A percentile compares a stretch with the other conserved stretches of the same genome.
These are phyloP conservation scores for Abscondita cerata DNA, from an alignment of 2,888 invertebrate species.

Conservation along the genomic window DNA sequence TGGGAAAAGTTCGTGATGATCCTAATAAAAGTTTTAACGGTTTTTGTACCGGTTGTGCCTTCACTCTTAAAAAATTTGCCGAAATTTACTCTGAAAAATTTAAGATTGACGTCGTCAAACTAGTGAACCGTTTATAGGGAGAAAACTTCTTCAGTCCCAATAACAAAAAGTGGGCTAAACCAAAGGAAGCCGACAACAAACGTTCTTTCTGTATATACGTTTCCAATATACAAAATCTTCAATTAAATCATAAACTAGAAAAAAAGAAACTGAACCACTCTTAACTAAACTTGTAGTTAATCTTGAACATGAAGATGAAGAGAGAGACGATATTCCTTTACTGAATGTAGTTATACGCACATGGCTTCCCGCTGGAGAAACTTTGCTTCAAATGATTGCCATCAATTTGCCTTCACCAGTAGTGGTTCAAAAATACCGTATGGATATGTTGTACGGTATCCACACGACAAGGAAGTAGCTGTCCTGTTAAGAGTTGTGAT, in stretches of 20 bases:
- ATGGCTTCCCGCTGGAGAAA: constrained; percentile 99
- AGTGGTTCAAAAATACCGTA: constrained; percentile 98
- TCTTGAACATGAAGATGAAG: constrained; percentile 93
- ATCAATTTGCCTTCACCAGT: constrained; percentile 99
- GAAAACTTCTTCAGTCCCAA: constrained; percentile 98
- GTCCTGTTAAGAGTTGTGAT: constrained; percentile 90
- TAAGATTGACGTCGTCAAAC: constrained; percentile 94
- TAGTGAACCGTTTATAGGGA: constrained; percentile 98
- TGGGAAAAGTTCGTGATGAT: constrained; percentile 98
- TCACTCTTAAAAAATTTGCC: constrained; percentile 98
- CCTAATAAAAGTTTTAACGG: constrained; percentile 98
- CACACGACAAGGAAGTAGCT: constrained; percentile 77
- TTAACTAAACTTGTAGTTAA: constrained; percentile 91
- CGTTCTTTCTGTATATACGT: constrained; percentile 99
- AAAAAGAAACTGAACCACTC: constrained; percentile 89
- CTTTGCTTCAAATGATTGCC: constrained; percentile 99
- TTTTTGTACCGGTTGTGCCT: constrained; percentile 99
- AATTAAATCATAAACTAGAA: constrained; percentile 68
- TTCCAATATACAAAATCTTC: constrained; percentile 95
- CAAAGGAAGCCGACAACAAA: constrained; percentile 89
- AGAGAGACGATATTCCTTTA: constrained; percentile 94
- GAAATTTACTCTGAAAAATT: constrained; percentile 99
- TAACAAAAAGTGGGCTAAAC: constrained; percentile 98
- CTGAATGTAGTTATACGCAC: constrained; percentile 98
- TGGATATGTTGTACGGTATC: constrained; percentile 98